Evolutionary conservation across 2,888 invertebrate genomes (phyloP).

Genomic region (Latrodectus hesperus): DNA sequence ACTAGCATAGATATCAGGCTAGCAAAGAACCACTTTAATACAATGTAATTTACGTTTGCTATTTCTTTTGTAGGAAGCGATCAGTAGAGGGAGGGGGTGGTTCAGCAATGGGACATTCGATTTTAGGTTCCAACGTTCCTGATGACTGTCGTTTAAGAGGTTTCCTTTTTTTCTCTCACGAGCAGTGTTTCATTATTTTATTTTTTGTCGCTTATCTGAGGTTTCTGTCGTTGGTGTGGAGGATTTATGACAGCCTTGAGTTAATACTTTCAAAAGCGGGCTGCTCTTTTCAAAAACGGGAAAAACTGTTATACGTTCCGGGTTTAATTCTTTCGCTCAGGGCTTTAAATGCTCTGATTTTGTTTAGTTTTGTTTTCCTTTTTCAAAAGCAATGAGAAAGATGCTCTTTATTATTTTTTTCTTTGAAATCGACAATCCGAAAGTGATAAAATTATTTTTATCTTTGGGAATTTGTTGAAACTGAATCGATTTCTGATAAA

Average conservation of each 20-base stretch:
- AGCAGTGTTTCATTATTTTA: constrained; percentile 56
- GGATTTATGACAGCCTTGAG: constrained; percentile 68
- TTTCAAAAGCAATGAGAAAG: constrained; percentile 17
- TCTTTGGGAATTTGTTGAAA: background rate
- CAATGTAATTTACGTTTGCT: constrained; percentile 68
- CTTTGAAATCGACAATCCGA: background rate
- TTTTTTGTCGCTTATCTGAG: constrained; percentile 66
- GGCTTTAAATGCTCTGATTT: constrained; percentile 30
- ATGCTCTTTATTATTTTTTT: too few relatives aligned
- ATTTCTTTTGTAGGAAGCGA: constrained; percentile 64
- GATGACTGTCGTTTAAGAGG: constrained; percentile 68
- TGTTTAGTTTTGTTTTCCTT: background rate
- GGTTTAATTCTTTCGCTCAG: constrained; percentile 46
- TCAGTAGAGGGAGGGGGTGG: constrained; percentile 36
- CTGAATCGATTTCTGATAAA: background rate
- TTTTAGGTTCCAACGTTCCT: constrained; percentile 56
- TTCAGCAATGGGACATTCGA: constrained; percentile 62
- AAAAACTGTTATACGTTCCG: constrained; percentile 37
- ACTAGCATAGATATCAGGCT: constrained; percentile 54
- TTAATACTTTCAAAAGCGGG: constrained; percentile 64
- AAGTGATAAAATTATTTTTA: background rate
- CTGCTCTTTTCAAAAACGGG: constrained; percentile 27
- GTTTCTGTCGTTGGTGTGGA: constrained; percentile 64
- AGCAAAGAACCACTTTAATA: constrained; percentile 65
- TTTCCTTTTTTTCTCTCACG: constrained; percentile 28